Evolutionary conservation across 2,888 invertebrate genomes (phyloP), one percentile per base, ranked within the genome.

Genomic region (Drosophila incognita): DNA sequence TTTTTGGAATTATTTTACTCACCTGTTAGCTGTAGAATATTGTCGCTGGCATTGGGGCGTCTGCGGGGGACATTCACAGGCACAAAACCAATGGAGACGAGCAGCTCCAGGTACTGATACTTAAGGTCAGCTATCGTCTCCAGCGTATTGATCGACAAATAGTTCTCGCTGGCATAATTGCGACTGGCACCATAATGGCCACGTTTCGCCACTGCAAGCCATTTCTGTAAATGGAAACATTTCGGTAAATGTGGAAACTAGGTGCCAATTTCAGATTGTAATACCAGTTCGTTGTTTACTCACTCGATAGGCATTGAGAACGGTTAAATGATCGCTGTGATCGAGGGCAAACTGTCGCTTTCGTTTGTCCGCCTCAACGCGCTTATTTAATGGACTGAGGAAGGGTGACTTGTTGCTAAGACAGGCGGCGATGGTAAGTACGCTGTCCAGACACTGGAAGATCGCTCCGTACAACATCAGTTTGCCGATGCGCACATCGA

Each of bases 401-500:
- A 97, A 97, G 0, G 97, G 97, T 59, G 95, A 96, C 91, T 97
- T 97, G 89, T 96, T 95, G 82, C 96, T 97, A 46, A 97, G 93
- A 92, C 96, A 96, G 2, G 97, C 97, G 0, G 97, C 98, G 91
- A 99, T 97, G 4, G 98, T 98, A 3, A 99, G 94, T 0, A 98
- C 96, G 0, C 98, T 97, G 93, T 98, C 98, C 38, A 99, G 94
- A 91, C 99, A 99, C 96, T 93, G 93, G 92, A 99, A 97, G 73
- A 99, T 97, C 15, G 98, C 96, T 0, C 98, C 98, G 87, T 97
- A 97, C 10, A 99, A 93, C 94, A 99, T 96, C 77, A 99, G 94
- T 91, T 99, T 98, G n/a, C 98, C 98, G 82, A 98, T 96, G 81
- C 97, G 94, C 4, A 97, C 97, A 90, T 99, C 98, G 0, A 99